Evolutionary conservation across 2,113 vertebrate species (phyloP).

Genomic region (Burhinus bistriatus): DNA sequence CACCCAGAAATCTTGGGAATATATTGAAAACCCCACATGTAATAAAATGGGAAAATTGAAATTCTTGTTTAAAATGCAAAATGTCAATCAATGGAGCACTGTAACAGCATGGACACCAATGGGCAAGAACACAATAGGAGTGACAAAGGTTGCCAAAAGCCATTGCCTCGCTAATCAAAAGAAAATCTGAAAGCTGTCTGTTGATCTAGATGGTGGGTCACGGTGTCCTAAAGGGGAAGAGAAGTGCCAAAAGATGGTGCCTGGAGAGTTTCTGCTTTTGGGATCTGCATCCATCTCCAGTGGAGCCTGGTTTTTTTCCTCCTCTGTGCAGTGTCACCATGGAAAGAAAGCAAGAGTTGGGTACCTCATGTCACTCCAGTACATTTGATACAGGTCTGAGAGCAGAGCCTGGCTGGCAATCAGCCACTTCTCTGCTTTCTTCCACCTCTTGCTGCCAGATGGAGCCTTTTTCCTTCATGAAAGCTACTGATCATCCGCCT

Average conservation of each 20-base stretch:
- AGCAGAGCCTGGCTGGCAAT: background rate
- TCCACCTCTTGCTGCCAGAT: background rate
- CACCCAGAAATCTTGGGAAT: background rate
- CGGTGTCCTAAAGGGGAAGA: background rate
- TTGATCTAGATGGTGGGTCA: background rate
- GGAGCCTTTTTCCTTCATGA: background rate
- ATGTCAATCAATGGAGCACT: background rate
- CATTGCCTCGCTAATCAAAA: background rate
- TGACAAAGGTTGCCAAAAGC: background rate
- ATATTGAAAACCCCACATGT: background rate
- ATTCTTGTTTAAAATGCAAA: background rate
- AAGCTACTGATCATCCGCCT: background rate
- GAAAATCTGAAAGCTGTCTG: background rate
- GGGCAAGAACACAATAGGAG: background rate
- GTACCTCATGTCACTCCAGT: background rate
- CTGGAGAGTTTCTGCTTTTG: background rate
- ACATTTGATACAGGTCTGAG: background rate
- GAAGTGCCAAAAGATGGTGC: background rate
- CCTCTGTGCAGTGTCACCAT: background rate
- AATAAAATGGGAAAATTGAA: background rate
- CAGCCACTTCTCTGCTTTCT: background rate
- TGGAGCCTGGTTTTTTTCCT: background rate
- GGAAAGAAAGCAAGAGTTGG: background rate
- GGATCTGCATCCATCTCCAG: background rate
- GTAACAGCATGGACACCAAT: background rate